Conservation (phyloP, 2,113 vertebrate species). For the Grantiella picta region DNA sequence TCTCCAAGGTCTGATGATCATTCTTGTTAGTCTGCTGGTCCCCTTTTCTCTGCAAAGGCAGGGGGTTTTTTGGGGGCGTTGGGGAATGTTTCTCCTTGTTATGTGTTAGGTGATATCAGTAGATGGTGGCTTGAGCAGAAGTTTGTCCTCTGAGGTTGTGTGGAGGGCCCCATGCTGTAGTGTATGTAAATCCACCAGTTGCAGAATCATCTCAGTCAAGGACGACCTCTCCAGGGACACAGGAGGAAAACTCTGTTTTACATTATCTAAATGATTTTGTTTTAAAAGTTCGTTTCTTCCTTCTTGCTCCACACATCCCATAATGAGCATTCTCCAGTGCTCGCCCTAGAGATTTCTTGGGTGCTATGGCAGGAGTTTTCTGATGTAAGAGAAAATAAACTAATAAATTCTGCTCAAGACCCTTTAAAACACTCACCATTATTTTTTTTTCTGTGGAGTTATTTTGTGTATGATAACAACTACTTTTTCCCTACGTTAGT, state of each 20-base stretch:
- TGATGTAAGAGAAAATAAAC: not conserved
- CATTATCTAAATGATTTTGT: not conserved
- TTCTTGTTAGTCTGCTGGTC: not conserved
- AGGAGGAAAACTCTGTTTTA: not conserved
- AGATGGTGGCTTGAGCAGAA: not conserved
- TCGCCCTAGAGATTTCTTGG: not conserved
- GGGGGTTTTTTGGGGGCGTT: not conserved
- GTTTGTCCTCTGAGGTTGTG: not conserved
- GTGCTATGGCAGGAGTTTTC: not conserved
- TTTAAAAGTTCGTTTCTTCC: not conserved
- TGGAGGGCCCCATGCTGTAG: fast-evolving
- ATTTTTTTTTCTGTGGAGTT: not conserved
- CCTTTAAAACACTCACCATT: not conserved
- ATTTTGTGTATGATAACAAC: not conserved
- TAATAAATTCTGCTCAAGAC: not conserved
- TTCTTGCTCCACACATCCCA: fast-evolving
- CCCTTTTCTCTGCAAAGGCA: not conserved
- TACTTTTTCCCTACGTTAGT: not conserved
- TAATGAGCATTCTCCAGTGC: not conserved
- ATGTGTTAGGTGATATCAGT: fast-evolving
- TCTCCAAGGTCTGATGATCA: fast-evolving
- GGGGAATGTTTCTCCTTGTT: not conserved
- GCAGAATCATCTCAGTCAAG: not conserved
- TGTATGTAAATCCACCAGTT: not conserved
- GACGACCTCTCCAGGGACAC: not conserved